These are phyloP conservation scores for Pristionchus entomophagus DNA, from an alignment of 2,888 invertebrate species.

Conservation along the genomic window DNA sequence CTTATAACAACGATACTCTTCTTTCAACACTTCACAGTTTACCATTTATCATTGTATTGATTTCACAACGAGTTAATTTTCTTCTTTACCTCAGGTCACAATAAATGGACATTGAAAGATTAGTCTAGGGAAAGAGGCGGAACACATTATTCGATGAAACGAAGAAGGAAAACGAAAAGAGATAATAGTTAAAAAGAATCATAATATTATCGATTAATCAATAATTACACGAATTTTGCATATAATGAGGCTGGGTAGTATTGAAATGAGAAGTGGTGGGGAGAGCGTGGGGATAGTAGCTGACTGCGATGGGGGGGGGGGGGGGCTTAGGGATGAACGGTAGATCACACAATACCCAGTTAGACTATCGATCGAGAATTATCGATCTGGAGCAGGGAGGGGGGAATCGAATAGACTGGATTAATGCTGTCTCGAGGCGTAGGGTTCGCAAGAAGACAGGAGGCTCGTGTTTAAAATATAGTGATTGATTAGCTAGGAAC, in stretches of 20 bases:
- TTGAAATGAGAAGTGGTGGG: neutral
- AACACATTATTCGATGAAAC: slow-evolving; percentile 37
- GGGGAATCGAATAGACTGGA: neutral
- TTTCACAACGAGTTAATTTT: no score
- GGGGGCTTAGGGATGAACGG: neutral
- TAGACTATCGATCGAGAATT: slow-evolving; percentile 25
- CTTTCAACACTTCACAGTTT: no score
- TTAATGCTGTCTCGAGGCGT: neutral
- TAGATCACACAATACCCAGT: slow-evolving; percentile 42
- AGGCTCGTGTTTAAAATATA: neutral
- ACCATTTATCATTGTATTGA: no score
- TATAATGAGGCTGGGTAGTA: slow-evolving; percentile 34
- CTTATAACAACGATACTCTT: no score
- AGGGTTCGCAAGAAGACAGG: neutral
- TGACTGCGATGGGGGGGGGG: neutral
- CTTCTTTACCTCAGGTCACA: slow-evolving; percentile 16
- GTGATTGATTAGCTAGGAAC: slow-evolving; percentile 25
- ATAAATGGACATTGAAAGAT: neutral
- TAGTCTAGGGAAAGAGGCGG: slow-evolving; percentile 18
- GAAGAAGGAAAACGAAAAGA: neutral
- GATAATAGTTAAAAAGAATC: neutral
- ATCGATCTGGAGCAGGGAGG: neutral
- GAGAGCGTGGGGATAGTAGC: neutral
- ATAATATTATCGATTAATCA: slow-evolving; percentile 32
- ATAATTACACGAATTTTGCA: slow-evolving; percentile 40